Conservation (phyloP, 2,888 invertebrate species). For the Tricholauxania praeusta region DNA sequence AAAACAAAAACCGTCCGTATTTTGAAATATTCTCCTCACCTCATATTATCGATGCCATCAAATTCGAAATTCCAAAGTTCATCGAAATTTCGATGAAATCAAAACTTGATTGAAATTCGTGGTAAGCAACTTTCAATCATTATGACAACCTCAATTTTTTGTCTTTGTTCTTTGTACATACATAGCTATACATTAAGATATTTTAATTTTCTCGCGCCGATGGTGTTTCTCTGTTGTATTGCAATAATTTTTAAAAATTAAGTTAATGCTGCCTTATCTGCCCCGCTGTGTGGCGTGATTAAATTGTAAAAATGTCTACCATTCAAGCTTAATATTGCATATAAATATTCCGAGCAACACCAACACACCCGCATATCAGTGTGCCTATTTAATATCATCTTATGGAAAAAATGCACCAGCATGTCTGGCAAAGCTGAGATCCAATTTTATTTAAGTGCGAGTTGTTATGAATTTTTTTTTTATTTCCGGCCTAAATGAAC, state of each 20-base stretch:
- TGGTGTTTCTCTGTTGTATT: not conserved
- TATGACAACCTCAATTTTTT: not conserved
- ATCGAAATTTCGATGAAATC: not conserved
- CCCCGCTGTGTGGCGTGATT: too few species aligned
- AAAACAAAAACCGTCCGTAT: too few species aligned
- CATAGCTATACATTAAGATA: too few species aligned
- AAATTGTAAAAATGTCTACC: too few species aligned
- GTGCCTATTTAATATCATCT: too few species aligned
- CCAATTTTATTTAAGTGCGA: conserved; percentile 1
- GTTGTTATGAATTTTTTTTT: not conserved
- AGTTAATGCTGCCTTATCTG: not conserved
- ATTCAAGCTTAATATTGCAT: too few species aligned
- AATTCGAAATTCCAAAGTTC: not conserved
- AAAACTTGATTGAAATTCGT: not conserved
- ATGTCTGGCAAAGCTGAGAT: not conserved
- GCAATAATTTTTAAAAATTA: not conserved
- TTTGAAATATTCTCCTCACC: too few species aligned
- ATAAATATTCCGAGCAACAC: too few species aligned
- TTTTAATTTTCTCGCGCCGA: too few species aligned
- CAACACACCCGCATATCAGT: too few species aligned
- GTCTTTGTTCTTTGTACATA: not conserved
- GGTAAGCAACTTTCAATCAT: not conserved
- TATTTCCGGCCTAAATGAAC: conserved; percentile 4
- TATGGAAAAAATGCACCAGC: too few species aligned
- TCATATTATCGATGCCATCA: not conserved